These are phyloP conservation scores for Barnardius zonarius DNA, from an alignment of 2,113 vertebrate genomes.

Conservation along the genomic window DNA sequence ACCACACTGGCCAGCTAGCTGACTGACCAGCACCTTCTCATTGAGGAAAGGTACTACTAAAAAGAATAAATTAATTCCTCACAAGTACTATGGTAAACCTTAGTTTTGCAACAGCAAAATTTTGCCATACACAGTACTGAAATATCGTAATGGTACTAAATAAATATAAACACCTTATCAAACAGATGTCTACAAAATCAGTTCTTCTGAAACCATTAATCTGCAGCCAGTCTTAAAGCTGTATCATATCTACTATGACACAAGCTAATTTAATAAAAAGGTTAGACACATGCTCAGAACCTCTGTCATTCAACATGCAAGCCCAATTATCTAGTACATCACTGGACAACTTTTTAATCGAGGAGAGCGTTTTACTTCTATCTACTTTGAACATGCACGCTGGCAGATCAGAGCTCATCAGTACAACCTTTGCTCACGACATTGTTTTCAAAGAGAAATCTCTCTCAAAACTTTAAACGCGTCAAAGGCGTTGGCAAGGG, in stretches of 20 bases:
- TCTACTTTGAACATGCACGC: neutral
- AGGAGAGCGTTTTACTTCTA: neutral
- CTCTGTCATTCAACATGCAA: neutral
- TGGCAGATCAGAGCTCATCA: neutral
- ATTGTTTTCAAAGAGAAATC: neutral
- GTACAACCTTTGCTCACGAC: slow-evolving; percentile 16
- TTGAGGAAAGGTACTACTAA: neutral
- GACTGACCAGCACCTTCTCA: neutral
- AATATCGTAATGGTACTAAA: neutral
- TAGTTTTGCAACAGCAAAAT: neutral
- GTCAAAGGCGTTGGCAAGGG: neutral
- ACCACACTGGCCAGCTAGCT: neutral
- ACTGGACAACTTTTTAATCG: neutral
- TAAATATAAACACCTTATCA: neutral
- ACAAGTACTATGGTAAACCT: neutral
- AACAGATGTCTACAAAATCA: neutral
- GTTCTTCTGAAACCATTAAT: neutral
- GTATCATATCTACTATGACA: neutral
- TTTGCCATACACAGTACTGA: neutral
- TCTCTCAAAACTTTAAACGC: neutral
- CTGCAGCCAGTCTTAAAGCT: neutral
- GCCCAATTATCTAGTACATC: neutral
- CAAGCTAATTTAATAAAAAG: neutral
- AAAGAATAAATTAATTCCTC: neutral
- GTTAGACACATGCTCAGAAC: neutral